Conservation (phyloP, 1,140 invertebrate species). For the Ostrea denselamellosa region DNA sequence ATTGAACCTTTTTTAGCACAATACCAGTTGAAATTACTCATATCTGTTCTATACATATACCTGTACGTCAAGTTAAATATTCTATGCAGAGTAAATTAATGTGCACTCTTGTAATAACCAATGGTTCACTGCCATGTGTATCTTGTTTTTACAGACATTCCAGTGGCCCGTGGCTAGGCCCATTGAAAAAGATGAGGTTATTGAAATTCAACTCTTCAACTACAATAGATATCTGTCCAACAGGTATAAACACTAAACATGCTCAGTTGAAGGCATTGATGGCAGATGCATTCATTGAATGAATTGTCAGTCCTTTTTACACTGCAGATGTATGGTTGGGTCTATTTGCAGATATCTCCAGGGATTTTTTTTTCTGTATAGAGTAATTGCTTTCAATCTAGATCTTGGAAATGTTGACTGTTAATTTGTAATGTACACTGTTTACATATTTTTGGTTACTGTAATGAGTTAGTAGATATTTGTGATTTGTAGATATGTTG, state of each 20-base stretch:
- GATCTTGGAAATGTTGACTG: background rate
- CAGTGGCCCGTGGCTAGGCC: conserved; percentile 86
- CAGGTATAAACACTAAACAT: conserved; percentile 69
- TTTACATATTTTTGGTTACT: background rate
- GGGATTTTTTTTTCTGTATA: background rate
- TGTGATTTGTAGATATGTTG: background rate
- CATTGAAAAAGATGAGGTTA: conserved; percentile 84
- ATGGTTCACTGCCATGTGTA: background rate
- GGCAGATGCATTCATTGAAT: background rate
- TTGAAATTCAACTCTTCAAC: conserved; percentile 85
- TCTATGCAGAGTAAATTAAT: too few species aligned
- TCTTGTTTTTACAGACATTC: conserved; percentile 83
- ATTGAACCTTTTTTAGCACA: too few species aligned
- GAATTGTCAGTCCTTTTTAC: background rate
- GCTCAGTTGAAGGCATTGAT: background rate
- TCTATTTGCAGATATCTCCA: background rate
- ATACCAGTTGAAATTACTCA: too few species aligned
- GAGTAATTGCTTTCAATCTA: background rate
- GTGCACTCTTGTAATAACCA: background rate
- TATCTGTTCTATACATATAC: too few species aligned
- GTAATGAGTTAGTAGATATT: background rate
- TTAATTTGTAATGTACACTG: background rate
- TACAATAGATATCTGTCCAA: conserved; percentile 82
- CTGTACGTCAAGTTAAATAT: too few species aligned
- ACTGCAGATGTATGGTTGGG: background rate